phyloP scores from a whole-genome alignment of 1,140 invertebrate species.

The Carposina sasakii region DNA sequence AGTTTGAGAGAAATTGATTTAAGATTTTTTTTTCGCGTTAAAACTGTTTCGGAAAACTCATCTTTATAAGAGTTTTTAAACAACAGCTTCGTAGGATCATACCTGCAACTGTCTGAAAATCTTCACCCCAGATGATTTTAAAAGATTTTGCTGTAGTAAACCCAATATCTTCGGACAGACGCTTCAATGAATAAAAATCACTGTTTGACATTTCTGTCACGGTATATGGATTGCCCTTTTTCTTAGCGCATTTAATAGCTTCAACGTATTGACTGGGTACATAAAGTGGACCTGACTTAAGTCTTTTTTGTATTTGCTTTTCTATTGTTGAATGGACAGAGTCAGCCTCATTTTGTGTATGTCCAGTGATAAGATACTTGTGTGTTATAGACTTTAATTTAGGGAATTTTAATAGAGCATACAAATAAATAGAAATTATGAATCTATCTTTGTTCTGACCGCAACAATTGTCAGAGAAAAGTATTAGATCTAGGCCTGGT shows the following conservation, averaged over 20 bases:
- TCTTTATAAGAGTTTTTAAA: too few species aligned
- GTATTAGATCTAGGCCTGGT: too few species aligned
- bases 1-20: too few species aligned
- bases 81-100: too few species aligned
- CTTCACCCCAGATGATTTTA: too few species aligned
- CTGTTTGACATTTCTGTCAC: conserved; percentile 29
- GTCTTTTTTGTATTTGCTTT: conserved; percentile 13
- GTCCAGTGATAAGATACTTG: conserved; percentile 16
- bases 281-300: conserved; percentile 32
- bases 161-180: conserved; percentile 9
- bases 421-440: conserved; percentile 16
- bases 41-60: too few species aligned
- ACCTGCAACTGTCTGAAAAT: too few species aligned
- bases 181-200: conserved; percentile 25
- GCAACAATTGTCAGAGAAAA: too few species aligned
- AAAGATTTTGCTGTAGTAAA: too few species aligned
- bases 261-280: conserved; percentile 24
- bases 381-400: conserved; percentile 19
- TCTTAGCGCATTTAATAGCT: conserved; percentile 32
- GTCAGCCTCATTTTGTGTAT: conserved; percentile 19
- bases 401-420: conserved; percentile 13
- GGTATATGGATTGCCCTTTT: conserved; percentile 26
- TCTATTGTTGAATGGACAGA: conserved; percentile 18
- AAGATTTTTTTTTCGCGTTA: too few species aligned
- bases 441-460: conserved; percentile 14